These are phyloP conservation scores for Variabilichromis moorii DNA, from an alignment of 2,113 vertebrate genomes.

Conservation along the genomic window DNA sequence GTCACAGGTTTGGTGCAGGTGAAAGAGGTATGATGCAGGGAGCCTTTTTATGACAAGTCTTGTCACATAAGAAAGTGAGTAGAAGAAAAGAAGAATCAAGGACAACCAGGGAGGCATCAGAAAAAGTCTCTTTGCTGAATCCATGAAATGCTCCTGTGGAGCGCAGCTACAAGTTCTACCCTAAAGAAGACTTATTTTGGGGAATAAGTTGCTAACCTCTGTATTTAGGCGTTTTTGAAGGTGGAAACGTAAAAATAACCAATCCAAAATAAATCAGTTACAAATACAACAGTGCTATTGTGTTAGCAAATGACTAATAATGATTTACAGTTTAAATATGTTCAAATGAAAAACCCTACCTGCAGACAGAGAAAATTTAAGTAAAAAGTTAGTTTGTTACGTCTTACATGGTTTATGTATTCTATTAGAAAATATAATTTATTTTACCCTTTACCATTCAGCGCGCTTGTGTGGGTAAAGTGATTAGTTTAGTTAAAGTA, in stretches of 20 bases:
- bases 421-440: not conserved
- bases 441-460: not conserved
- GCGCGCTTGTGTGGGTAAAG: rapidly evolving
- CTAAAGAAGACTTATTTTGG: not conserved
- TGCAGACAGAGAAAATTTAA: not conserved
- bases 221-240: not conserved
- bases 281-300: not conserved
- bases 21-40: not conserved
- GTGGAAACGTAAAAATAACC: not conserved
- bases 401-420: not conserved
- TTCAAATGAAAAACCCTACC: not conserved
- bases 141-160: not conserved
- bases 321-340: not conserved
- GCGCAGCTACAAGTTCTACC: not conserved
- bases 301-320: not conserved
- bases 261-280: not conserved
- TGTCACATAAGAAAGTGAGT: not conserved
- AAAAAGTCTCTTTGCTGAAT: not conserved
- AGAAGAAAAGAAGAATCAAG: not conserved
- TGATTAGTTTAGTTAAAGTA: not conserved
- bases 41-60: constrained; percentile 6
- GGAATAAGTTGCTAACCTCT: not conserved
- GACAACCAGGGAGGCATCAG: not conserved
- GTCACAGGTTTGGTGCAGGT: constrained; percentile 9
- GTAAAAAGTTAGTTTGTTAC: not conserved